Conservation (phyloP, 1,140 invertebrate species). For the Hermetia illucens region DNA sequence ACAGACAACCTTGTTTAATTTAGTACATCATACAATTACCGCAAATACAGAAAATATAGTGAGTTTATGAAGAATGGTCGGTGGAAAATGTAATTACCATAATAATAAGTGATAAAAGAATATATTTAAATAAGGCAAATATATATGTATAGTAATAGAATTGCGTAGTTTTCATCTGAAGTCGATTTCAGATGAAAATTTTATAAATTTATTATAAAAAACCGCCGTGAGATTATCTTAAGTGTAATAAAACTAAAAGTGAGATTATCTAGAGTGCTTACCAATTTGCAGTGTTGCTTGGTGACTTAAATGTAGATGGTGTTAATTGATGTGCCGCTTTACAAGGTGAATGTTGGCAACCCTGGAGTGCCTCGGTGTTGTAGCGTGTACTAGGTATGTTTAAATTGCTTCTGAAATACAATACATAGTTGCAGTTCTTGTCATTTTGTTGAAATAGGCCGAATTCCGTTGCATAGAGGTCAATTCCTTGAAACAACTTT, state of each 20-base stretch:
- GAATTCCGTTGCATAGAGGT: no score
- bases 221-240: not conserved
- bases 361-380: slow-evolving; percentile 33
- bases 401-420: slow-evolving; percentile 2
- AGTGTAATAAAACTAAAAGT: not conserved
- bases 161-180: not conserved
- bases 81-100: no score
- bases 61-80: no score
- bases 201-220: not conserved
- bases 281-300: not conserved
- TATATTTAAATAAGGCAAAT: not conserved
- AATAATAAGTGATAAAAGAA: no score
- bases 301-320: slow-evolving; percentile 7
- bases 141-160: not conserved
- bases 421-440: slow-evolving; percentile 8
- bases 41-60: no score
- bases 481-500: no score
- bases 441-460: no score
- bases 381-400: slow-evolving; percentile 32
- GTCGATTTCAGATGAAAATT: not conserved
- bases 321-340: slow-evolving; percentile 18
- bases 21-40: no score
- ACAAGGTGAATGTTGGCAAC: slow-evolving; percentile 31
- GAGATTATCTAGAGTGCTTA: not conserved
- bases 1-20: no score